These are phyloP conservation scores for Nannoperca australis DNA, from an alignment of 2,797 vertebrate genomes.

Conservation along the genomic window DNA sequence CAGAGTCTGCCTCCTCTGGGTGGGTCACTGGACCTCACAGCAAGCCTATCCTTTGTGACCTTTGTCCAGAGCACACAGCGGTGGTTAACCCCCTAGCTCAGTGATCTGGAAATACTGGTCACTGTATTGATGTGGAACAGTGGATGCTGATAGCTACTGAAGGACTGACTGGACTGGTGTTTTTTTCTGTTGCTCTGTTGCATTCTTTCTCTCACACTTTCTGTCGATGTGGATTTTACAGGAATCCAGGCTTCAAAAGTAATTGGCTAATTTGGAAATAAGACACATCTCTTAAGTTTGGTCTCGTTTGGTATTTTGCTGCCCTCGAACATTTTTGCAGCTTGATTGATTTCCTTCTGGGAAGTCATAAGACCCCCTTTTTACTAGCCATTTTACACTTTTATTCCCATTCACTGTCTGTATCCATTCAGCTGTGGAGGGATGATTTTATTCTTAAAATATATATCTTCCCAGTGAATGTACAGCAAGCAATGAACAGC, in stretches of 20 bases:
- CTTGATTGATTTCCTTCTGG: conserved; percentile 24
- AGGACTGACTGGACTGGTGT: neutral
- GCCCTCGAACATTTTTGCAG: conserved; percentile 21
- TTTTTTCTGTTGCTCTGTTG: neutral
- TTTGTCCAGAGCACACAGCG: conserved; percentile 53
- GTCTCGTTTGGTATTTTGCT: conserved; percentile 4
- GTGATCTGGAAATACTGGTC: conserved; percentile 63
- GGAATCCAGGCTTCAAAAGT: conserved; percentile 9
- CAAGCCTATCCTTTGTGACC: conserved; percentile 53
- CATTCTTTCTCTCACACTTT: conserved; percentile 2
- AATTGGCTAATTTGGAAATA: conserved; percentile 16
- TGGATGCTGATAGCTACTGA: conserved; percentile 33
- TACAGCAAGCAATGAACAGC: neutral
- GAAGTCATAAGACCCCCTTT: conserved; percentile 2
- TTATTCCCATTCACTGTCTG: conserved; percentile 7
- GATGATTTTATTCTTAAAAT: conserved; percentile 1
- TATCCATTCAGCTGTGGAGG: neutral
- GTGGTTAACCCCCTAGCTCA: conserved; percentile 53
- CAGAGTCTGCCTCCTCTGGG: conserved; percentile 55
- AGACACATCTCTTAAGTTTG: neutral
- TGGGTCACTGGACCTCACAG: conserved; percentile 61
- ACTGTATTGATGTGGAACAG: conserved; percentile 54
- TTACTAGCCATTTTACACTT: conserved; percentile 19
- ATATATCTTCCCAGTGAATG: neutral
- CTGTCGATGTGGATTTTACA: conserved; percentile 10